phyloP scores from a whole-genome alignment of 2,888 invertebrate species.

The Xestia c-nigrum region DNA sequence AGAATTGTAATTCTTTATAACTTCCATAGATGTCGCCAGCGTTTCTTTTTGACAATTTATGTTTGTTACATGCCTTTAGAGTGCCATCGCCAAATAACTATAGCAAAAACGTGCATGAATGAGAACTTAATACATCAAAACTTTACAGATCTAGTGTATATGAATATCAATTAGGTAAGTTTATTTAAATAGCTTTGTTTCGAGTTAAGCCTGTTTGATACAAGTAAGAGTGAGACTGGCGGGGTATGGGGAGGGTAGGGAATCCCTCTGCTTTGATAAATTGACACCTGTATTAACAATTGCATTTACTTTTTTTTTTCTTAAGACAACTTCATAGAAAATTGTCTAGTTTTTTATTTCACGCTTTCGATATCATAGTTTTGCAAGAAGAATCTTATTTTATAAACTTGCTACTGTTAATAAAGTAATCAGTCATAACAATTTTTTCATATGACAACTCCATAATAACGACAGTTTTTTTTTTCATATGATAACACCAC shows the following conservation, averaged over 20 bases:
- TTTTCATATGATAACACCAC: neutral
- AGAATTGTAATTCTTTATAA: neutral
- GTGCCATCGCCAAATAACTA: constrained; percentile 5
- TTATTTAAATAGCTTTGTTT: neutral
- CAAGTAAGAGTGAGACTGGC: neutral
- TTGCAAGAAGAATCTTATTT: neutral
- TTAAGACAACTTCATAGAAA: neutral
- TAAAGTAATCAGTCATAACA: neutral
- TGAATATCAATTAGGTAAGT: constrained; percentile 38
- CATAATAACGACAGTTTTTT: neutral
- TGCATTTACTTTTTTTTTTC: neutral
- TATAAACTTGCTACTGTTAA: neutral
- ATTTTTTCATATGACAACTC: no score
- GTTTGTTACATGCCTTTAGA: neutral
- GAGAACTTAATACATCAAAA: constrained; percentile 42
- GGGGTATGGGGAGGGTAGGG: neutral
- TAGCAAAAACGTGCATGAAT: neutral
- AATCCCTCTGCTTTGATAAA: neutral
- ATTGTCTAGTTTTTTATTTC: neutral
- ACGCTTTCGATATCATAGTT: neutral
- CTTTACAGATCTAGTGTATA: constrained; percentile 41
- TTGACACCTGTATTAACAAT: neutral
- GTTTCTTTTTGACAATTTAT: neutral
- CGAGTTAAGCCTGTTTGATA: constrained; percentile 8
- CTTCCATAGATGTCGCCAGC: neutral